phyloP scores from a whole-genome alignment of 1,140 invertebrate species.

The Brachionus plicatilis region DNA sequence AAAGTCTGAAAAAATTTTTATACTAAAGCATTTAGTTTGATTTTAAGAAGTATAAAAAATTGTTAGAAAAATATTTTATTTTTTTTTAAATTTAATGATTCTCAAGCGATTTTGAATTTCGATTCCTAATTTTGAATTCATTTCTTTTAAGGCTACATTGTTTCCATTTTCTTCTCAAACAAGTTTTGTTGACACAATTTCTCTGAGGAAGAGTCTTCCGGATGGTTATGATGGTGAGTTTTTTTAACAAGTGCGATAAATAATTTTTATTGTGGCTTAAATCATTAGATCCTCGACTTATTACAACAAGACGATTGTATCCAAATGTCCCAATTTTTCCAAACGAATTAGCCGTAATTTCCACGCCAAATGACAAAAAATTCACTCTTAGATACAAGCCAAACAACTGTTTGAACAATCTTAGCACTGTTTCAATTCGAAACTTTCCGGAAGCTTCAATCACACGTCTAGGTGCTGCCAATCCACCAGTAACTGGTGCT shows the following conservation, averaged over 20 bases:
- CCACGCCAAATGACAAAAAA: neutral
- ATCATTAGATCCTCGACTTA: neutral
- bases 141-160: neutral
- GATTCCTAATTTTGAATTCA: neutral
- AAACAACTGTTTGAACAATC: neutral
- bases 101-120: no score
- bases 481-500: neutral
- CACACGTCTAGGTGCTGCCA: neutral
- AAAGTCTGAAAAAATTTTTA: no score
- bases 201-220: neutral
- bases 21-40: no score
- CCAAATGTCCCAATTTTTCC: neutral
- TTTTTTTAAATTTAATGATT: no score
- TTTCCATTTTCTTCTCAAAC: neutral
- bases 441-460: neutral
- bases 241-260: no score
- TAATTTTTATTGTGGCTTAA: neutral
- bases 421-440: neutral
- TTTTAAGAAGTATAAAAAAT: no score
- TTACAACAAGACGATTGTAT: neutral
- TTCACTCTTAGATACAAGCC: neutral
- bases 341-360: neutral
- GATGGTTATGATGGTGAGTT: neutral
- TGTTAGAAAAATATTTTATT: no score
- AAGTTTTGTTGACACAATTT: conserved; percentile 5